Evolutionary conservation across 2,888 invertebrate genomes (phyloP).

Genomic region (Cantharis flavilabris): DNA sequence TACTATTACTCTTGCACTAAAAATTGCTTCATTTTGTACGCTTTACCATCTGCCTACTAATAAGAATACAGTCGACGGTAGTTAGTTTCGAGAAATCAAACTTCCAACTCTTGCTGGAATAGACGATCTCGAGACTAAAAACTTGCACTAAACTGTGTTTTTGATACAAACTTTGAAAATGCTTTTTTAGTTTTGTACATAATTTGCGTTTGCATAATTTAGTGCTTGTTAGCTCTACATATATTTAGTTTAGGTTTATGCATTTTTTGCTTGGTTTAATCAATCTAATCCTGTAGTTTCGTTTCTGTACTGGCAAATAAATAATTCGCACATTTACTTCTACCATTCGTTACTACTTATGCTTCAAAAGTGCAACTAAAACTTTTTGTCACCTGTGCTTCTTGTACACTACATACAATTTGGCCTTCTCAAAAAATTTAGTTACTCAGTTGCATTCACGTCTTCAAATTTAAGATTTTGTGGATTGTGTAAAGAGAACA

Average conservation of each 20-base stretch:
- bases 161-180: neutral
- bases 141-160: neutral
- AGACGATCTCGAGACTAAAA: neutral
- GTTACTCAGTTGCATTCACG: neutral
- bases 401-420: neutral
- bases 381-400: neutral
- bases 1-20: neutral
- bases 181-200: neutral
- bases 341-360: neutral
- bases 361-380: neutral
- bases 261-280: neutral
- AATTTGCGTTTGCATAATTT: conserved; percentile 17
- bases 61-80: neutral
- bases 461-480: too few species aligned
- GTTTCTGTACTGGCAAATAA: neutral
- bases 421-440: neutral
- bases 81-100: neutral
- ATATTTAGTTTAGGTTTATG: neutral
- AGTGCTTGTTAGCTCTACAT: conserved; percentile 16
- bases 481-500: too few species aligned
- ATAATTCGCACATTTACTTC: neutral
- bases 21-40: neutral
- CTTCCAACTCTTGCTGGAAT: neutral
- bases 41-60: conserved; percentile 22
- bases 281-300: neutral